phyloP scores from a whole-genome alignment of 2,797 vertebrate genomes.

The Parotocinclus haroldoi region DNA sequence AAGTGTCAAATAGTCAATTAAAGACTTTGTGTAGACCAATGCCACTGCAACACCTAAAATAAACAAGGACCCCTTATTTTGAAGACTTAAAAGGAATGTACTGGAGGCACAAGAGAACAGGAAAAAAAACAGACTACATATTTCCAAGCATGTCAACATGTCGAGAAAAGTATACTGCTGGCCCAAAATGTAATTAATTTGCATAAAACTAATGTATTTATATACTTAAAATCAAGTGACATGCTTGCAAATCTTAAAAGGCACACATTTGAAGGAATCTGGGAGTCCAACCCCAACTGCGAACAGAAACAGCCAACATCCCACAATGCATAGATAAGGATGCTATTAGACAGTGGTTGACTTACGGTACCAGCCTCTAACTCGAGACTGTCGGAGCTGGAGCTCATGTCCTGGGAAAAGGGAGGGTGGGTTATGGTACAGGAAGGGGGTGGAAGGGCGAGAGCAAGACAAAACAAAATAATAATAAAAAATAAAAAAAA shows the following conservation, averaged over 20 bases:
- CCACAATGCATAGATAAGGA: slow-evolving; percentile 61
- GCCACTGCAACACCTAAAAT: no score
- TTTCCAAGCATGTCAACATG: slow-evolving; percentile 42
- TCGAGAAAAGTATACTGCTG: background rate
- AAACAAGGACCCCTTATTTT: no score
- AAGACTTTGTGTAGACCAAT: no score
- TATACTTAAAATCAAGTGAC: no score
- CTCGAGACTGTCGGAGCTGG: slow-evolving; percentile 86
- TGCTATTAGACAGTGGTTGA: slow-evolving; percentile 56
- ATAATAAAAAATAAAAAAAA: no score
- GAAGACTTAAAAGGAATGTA: no score
- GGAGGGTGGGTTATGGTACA: slow-evolving; percentile 58
- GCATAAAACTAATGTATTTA: background rate
- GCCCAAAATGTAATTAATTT: background rate
- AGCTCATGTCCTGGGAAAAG: slow-evolving; percentile 86
- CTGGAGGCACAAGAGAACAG: no score
- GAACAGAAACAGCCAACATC: slow-evolving; percentile 64
- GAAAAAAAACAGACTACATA: no score
- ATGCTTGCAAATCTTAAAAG: slow-evolving; percentile 50
- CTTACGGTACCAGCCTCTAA: slow-evolving; percentile 86
- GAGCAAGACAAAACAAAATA: slow-evolving; percentile 41
- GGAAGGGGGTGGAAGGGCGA: slow-evolving; percentile 21
- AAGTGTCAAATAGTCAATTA: no score
- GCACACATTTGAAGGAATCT: slow-evolving; percentile 53
- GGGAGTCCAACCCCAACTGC: slow-evolving; percentile 52